A percentile compares a stretch with the other conserved stretches of the same genome.
Evolutionary conservation across 2,888 invertebrate genomes (phyloP).

Genomic region (Agrotis clavis): DNA sequence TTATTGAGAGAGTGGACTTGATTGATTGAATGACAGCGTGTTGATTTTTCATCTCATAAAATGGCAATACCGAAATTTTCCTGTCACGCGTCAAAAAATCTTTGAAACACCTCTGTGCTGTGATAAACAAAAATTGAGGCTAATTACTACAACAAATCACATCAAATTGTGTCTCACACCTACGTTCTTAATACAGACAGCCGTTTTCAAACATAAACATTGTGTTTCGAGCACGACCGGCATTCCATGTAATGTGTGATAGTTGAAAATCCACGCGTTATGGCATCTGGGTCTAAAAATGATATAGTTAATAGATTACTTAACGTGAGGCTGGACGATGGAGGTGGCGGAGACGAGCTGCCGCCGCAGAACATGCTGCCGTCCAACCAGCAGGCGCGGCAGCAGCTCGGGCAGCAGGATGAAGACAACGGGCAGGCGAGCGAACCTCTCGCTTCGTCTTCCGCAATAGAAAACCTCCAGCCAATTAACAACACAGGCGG

Average conservation of each 20-base stretch:
- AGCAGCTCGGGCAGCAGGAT: conserved; percentile 78
- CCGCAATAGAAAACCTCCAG: conserved; percentile 83
- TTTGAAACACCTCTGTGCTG: conserved; percentile 57
- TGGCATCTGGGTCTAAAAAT: conserved; percentile 88
- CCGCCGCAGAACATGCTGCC: conserved; percentile 90
- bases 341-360: conserved; percentile 79
- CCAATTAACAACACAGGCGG: conserved; percentile 86
- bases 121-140: conserved; percentile 71
- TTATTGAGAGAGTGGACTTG: too few relatives aligned
- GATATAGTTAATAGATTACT: conserved; percentile 84
- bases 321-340: conserved; percentile 83
- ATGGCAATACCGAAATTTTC: conserved; percentile 54
- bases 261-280: conserved; percentile 70
- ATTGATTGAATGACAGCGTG: too few relatives aligned
- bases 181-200: conserved; percentile 34
- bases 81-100: conserved; percentile 65
- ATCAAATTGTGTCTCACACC: conserved; percentile 55
- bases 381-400: conserved; percentile 85
- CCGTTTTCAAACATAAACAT: conserved; percentile 52
- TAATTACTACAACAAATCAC: conserved; percentile 69
- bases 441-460: conserved; percentile 80
- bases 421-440: conserved; percentile 79
- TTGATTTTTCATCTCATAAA: too few relatives aligned
- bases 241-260: conserved; percentile 74
- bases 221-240: conserved; percentile 56